Evolutionary conservation across 2,113 vertebrate genomes (phyloP), one percentile per base, ranked within the genome.

Genomic region (Tupaia chinensis): DNA sequence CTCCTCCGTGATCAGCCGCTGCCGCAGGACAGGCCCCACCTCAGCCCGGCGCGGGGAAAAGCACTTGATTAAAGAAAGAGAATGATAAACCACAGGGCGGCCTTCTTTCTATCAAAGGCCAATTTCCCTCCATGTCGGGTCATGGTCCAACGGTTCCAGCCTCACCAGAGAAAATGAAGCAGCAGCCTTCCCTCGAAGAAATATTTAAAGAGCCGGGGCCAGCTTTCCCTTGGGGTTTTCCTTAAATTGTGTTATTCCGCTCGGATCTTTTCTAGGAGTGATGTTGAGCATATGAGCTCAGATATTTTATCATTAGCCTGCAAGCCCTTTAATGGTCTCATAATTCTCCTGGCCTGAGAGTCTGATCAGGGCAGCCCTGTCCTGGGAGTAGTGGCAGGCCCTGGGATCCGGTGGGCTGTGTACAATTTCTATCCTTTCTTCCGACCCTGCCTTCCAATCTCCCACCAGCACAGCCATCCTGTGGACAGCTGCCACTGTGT

Each of bases 361-460:
- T 12, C 27, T 7, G 12, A 1, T 61, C 56, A 10, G 13, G 22
- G 4, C 20, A 29, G 53, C 54, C 69, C n/a, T 17, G 9, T 20
- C 68, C 92, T 58, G 0, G 27, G 7, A 22, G 25, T 54, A 4
- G 1, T 6, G 16, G 56, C 17, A 2, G 22, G 14, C 8, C 13
- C 66, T 8, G 22, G 2, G 12, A 17, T 27, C 0, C 0, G 0
- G 1, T 9, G 53, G 72, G 0, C 61, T 11, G 0, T 0, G 13
- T 10, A 34, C 25, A 0, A 0, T 14, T 23, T 10, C 25, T 0
- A 5, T 14, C 53, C 11, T 29, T 2, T 60, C 29, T 17, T 15
- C 32, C 1, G 25, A 19, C 12, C 9, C 7, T 0, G 44, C 9
- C 34, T 23, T 25, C 65, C 17, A 7, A 0, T 8, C 25, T 5